Percentiles rank a stretch among this genome's conserved stretches.
Evolutionary conservation across 2,113 vertebrate species (phyloP).

Genomic region (Dipodomys merriami): DNA sequence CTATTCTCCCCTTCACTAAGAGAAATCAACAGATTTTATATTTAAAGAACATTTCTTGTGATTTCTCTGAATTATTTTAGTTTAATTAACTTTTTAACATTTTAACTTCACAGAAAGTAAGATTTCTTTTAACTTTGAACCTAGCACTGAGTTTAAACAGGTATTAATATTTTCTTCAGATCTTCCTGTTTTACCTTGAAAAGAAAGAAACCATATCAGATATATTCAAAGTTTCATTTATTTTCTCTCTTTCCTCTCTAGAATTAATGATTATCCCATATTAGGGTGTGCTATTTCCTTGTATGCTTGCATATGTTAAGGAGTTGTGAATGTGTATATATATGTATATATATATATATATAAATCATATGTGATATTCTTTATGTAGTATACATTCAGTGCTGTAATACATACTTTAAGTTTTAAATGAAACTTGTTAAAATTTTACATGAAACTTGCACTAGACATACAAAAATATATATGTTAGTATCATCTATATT

Average conservation of each 20-base stretch:
- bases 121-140: background rate
- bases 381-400: background rate
- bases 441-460: background rate
- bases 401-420: background rate
- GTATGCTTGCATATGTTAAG: constrained; percentile 2
- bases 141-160: constrained; percentile 10
- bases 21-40: background rate
- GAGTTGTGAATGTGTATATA: too few species aligned
- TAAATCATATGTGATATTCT: background rate
- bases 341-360: background rate
- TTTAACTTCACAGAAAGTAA: background rate
- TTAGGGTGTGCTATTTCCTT: background rate
- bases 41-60: background rate
- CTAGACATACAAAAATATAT: background rate
- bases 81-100: background rate
- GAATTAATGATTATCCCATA: background rate
- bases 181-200: constrained; percentile 16
- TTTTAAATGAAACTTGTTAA: background rate
- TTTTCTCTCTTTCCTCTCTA: background rate
- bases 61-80: background rate
- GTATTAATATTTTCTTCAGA: constrained; percentile 18
- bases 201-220: background rate
- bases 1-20: background rate
- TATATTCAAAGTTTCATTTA: background rate
- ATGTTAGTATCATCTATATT: background rate